Conservation (phyloP, 2,113 vertebrate genomes). For the Toxotes jaculatrix region DNA sequence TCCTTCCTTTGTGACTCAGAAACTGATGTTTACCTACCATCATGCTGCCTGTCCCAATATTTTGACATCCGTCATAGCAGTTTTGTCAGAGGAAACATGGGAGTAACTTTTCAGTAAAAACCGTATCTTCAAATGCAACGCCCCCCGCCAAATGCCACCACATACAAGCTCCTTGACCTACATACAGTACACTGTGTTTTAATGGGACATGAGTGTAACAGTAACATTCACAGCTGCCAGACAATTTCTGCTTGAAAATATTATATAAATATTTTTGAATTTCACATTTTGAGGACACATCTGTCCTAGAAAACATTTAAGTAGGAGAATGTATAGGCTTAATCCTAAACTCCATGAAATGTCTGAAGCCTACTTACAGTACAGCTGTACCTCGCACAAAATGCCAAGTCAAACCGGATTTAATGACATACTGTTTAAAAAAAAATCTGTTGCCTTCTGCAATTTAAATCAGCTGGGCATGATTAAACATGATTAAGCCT, state of each 20-base stretch:
- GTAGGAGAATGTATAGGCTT: not conserved
- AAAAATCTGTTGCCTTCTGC: constrained; percentile 23
- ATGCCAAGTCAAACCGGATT: constrained; percentile 14
- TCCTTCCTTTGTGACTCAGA: constrained; percentile 35
- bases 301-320: not conserved
- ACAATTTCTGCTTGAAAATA: not conserved
- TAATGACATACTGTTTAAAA: not conserved
- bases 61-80: constrained; percentile 58
- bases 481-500: constrained; percentile 44
- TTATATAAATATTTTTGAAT: constrained; percentile 12
- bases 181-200: constrained; percentile 16
- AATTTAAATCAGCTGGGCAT: constrained; percentile 29
- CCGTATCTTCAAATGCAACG: not conserved
- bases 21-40: constrained; percentile 32
- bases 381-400: not conserved
- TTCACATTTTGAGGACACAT: constrained; percentile 5
- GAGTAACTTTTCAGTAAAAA: constrained; percentile 45
- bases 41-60: constrained; percentile 43
- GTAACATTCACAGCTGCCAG: not conserved
- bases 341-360: not conserved
- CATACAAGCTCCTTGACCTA: constrained; percentile 47
- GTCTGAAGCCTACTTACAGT: not conserved
- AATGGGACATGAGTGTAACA: not conserved
- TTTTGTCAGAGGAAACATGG: constrained; percentile 43
- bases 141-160: not conserved